A percentile compares a stretch with the other conserved stretches of the same genome.
Conservation (phyloP, 2,113 vertebrate species). For the Mesoclemmys tuberculata region DNA sequence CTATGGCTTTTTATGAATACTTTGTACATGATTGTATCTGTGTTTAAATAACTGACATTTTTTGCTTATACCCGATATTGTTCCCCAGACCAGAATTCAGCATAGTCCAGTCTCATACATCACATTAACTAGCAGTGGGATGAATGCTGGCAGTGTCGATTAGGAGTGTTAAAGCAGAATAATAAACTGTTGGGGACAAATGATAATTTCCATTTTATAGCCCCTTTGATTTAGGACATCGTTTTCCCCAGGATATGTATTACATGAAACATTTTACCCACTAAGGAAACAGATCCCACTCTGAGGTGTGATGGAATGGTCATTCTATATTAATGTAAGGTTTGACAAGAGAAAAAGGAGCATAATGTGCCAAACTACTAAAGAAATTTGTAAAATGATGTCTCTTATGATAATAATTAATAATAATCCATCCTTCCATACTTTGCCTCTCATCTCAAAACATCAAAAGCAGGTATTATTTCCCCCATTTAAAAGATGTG, state of each 20-base stretch:
- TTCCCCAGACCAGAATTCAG: neutral
- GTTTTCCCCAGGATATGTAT: neutral
- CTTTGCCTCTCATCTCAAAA: neutral
- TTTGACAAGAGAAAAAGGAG: neutral
- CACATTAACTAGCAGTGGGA: accelerated
- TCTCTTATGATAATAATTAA: neutral
- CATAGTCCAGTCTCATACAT: neutral
- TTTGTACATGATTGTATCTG: neutral
- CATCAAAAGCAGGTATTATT: neutral
- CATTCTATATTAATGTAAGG: neutral
- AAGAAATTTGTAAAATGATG: neutral
- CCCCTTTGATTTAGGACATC: neutral
- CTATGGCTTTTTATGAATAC: neutral
- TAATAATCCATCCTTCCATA: neutral
- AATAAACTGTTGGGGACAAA: neutral
- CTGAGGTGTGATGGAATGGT: neutral
- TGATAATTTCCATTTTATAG: accelerated
- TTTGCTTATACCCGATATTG: neutral
- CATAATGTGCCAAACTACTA: accelerated
- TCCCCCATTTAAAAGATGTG: neutral
- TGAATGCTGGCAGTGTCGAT: neutral
- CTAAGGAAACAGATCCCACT: neutral
- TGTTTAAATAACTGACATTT: neutral
- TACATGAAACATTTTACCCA: neutral
- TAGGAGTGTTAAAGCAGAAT: neutral